Base-by-base conservation (phyloP, 2,797 vertebrate genomes). In the Chromobotia macracanthus region DNA sequence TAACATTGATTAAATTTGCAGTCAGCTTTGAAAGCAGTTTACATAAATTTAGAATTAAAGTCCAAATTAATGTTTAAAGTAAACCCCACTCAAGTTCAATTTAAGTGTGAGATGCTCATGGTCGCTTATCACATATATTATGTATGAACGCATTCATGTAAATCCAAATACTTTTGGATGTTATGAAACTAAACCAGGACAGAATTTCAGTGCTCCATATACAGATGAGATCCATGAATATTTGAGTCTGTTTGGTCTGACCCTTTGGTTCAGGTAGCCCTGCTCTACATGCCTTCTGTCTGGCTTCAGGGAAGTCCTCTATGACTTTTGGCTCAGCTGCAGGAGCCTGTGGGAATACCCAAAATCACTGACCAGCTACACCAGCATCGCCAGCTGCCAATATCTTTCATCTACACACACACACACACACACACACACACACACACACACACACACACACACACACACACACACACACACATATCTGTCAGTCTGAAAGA, bases 291-390 rank as follows among this genome's bases (percentile, higher is more conserved):
- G 44, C 31, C 60, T 56, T 72, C 68, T 19, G 38, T 77, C 63
- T 73, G 63, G 6, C 63, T 77, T 79, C 69, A 80, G 16, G 65
- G 55, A 63, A 77, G 25, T 38, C 23, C 67, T 77, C 61, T 66
- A 67, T 58, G 75, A 63, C 41, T 74, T 41, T 28, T 44, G 61
- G 68, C 53, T 80, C 78, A 83, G 74, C 73, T 83, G 68, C 48
- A 60, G 78, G 19, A 72, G 63, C 53, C 75, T 38, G 23, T 77
- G 53, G 75, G 65, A 69, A 69, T 60, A 60, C 65, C 51, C 64
- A 48, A 77, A 79, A 79, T 79, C 51, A 44, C 41, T 15, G 58
- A 15, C 60, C 18, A 69, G 64, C 12, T 53, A 68, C 38, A 77
- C 53, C 75, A 77, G 75, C 12, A 35, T 60, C 18, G 23, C 53